Percentiles rank a stretch among this genome's conserved stretches.
Evolutionary conservation across 2,113 vertebrate species (phyloP).

Genomic region (Dicrurus megarhynchus): DNA sequence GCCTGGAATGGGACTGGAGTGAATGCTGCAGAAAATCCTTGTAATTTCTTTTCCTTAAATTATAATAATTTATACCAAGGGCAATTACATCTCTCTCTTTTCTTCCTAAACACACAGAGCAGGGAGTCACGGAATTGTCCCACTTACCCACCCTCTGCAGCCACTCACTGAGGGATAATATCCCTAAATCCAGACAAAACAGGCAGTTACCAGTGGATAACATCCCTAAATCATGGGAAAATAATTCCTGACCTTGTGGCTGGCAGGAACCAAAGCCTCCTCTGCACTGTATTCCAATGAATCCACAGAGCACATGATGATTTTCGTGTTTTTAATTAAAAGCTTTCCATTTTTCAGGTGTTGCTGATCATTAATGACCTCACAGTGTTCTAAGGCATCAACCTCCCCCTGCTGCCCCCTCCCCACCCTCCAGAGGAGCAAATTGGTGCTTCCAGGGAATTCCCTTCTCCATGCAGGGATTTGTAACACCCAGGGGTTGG

Average conservation of each 20-base stretch:
- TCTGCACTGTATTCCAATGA: background rate
- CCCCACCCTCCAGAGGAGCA: background rate
- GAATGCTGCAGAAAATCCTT: background rate
- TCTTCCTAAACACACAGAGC: background rate
- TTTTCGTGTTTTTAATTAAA: conserved; percentile 3
- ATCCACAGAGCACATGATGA: background rate
- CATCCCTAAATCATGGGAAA: background rate
- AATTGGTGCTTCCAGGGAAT: background rate
- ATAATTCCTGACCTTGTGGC: background rate
- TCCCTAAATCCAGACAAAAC: background rate
- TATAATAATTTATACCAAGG: background rate
- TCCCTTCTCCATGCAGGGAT: background rate
- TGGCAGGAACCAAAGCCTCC: background rate
- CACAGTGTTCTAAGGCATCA: conserved; percentile 10
- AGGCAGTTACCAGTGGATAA: no score
- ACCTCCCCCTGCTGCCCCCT: background rate
- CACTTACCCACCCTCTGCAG: background rate
- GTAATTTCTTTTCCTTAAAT: background rate
- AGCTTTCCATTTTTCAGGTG: background rate
- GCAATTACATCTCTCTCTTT: background rate
- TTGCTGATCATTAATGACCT: background rate
- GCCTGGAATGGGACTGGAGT: background rate
- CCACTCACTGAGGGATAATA: background rate
- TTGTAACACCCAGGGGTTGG: background rate
- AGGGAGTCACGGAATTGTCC: background rate